Base-by-base conservation (phyloP, 2,113 vertebrate species). In the Xenopus laevis region DNA sequence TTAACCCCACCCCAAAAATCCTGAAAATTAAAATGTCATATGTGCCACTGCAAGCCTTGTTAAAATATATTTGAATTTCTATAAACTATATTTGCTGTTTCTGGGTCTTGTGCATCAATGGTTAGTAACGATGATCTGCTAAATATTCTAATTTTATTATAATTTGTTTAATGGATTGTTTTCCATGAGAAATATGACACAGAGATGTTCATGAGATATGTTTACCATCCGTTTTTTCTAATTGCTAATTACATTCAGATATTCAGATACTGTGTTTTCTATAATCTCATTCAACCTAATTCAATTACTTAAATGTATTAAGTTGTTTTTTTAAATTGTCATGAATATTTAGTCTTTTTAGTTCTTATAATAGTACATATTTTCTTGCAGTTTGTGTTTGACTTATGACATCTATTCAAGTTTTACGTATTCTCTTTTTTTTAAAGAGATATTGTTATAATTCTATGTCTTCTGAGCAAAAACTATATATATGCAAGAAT, bases 241-340 rank as follows among this genome's bases (percentile, higher is more conserved):
- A 68, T 67, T 61, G 65, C 64, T 68, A 33, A 60, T 74, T 61
- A 60, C n/a, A 74, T 30, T 44, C 40, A 16, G 47, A 66, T 30
- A 74, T 30, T 44, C 40, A 16, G 47, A 66, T 66, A 66, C 27
- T 47, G 52, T 21, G 11, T 40, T 66, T 74, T 65, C 63, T 59
- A 17, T 46, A 65, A 74, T 74, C 64, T 20, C 47, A 66, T 66
- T 73, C 57, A 8, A 40, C 17, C 53, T 74, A 46, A 58, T 66
- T 66, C 13, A 74, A 66, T 74, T 45, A 11, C 33, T 66, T 66
- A 74, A 66, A 66, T 12, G 0, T 59, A 74, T 66, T 74, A 59
- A 58, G 62, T 45, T 30, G 18, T 63, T 44, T 74, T 66, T 44
- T 73, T 33, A 33, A 73, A 73, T 73, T 57, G 27, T 20, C 23